phyloP scores from a whole-genome alignment of 2,888 invertebrate species.

The Heteropelma amictum region DNA sequence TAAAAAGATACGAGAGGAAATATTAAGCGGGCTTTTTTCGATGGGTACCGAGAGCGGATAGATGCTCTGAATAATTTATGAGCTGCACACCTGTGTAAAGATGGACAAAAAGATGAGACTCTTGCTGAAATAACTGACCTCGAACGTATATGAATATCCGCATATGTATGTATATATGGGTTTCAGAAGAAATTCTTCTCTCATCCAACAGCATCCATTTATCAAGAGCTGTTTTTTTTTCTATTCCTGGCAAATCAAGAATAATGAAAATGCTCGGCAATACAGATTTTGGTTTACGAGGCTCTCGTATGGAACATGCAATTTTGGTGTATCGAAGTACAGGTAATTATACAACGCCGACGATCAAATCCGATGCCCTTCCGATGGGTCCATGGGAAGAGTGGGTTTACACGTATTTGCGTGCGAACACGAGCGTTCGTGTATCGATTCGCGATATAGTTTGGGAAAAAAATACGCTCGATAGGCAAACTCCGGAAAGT shows the following conservation, averaged over 20 bases:
- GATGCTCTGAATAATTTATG: slow-evolving; percentile 22
- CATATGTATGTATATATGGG: not conserved
- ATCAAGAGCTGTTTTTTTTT: not conserved
- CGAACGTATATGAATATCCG: not conserved
- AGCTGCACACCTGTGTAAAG: slow-evolving; percentile 16
- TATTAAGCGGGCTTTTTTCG: slow-evolving; percentile 5
- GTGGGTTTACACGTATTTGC: too few species aligned
- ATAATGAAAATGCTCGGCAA: slow-evolving; percentile 7
- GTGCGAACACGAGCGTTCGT: not conserved
- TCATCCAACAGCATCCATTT: not conserved
- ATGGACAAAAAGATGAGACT: not conserved
- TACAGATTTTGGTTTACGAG: slow-evolving; percentile 1
- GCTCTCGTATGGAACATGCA: slow-evolving; percentile 10
- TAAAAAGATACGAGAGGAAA: not conserved
- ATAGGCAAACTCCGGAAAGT: not conserved
- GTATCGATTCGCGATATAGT: not conserved
- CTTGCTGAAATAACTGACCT: not conserved
- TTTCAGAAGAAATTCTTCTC: slow-evolving; percentile 23
- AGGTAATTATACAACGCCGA: slow-evolving; percentile 24
- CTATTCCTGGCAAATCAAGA: not conserved
- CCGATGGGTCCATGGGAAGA: not conserved
- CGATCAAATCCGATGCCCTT: slow-evolving; percentile 21
- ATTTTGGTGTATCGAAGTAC: slow-evolving; percentile 28
- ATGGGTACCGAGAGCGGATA: not conserved
- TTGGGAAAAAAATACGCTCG: not conserved